Percentiles rank a stretch among this genome's conserved stretches.
Conservation (phyloP, 2,113 vertebrate genomes). For the Oxyruncus cristatus region DNA sequence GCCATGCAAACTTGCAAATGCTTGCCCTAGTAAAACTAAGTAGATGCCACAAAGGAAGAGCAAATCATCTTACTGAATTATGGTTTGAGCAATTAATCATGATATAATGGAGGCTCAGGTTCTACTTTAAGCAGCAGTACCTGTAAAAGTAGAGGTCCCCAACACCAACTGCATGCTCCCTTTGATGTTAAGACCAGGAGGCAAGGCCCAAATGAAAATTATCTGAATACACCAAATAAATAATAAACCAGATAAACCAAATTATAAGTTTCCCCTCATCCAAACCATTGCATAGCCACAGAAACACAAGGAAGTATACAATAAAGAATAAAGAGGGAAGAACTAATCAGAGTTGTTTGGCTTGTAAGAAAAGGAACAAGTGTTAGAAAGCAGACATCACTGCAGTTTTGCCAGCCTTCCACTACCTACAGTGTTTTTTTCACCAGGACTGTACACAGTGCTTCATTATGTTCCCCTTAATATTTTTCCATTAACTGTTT, state of each 20-base stretch:
- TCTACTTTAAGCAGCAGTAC: background rate
- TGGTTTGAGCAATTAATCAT: background rate
- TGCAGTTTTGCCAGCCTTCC: background rate
- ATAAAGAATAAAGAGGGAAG: background rate
- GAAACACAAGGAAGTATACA: background rate
- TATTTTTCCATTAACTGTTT: background rate
- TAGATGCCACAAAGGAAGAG: background rate
- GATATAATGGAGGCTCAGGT: background rate
- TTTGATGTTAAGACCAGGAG: background rate
- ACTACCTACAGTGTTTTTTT: background rate
- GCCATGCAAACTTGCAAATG: background rate
- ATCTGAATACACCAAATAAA: background rate
- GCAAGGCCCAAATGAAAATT: background rate
- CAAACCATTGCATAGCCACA: background rate
- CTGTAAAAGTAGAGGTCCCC: background rate
- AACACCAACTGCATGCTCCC: background rate
- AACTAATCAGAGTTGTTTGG: background rate
- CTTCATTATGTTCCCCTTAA: background rate
- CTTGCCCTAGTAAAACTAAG: background rate
- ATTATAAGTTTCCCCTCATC: background rate
- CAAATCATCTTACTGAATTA: background rate
- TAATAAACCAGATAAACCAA: background rate
- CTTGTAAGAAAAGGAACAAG: background rate
- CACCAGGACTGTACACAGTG: background rate
- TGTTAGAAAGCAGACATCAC: background rate